These are phyloP conservation scores for Xiphophorus couchianus DNA, from an alignment of 2,113 vertebrate genomes.

Conservation along the genomic window DNA sequence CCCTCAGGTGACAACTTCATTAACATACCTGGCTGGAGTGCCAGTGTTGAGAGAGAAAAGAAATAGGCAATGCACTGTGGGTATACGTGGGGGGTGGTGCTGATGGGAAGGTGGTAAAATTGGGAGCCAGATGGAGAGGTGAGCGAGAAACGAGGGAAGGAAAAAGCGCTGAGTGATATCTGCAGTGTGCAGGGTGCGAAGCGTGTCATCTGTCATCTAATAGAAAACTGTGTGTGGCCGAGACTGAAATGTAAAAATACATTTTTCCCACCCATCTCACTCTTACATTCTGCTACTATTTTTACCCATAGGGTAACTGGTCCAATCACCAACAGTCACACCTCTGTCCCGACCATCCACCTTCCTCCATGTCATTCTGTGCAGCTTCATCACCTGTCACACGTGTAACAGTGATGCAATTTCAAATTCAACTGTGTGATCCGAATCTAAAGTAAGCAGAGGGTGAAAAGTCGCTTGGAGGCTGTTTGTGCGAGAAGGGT, in stretches of 20 bases:
- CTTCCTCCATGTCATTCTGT: slow-evolving; percentile 10
- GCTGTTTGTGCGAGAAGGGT: slow-evolving; percentile 9
- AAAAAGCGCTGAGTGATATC: slow-evolving; percentile 67
- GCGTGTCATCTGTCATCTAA: slow-evolving; percentile 72
- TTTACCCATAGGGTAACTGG: slow-evolving; percentile 29
- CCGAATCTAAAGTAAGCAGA: slow-evolving; percentile 37
- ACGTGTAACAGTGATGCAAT: slow-evolving; percentile 31
- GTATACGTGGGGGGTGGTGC: slow-evolving; percentile 1
- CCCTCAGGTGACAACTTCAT: slow-evolving; percentile 49
- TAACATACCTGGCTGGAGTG: slow-evolving; percentile 62
- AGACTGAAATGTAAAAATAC: slow-evolving; percentile 48
- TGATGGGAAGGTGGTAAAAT: slow-evolving; percentile 26
- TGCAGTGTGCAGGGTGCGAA: slow-evolving; percentile 68
- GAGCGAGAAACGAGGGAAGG: slow-evolving; percentile 24
- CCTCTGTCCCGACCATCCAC: slow-evolving; percentile 5
- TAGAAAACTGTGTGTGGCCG: slow-evolving; percentile 55
- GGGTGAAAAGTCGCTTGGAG: slow-evolving; percentile 26
- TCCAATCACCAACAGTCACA: slow-evolving; percentile 34
- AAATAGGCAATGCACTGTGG: slow-evolving; percentile 33
- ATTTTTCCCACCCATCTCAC: slow-evolving; percentile 25
- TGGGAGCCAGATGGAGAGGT: slow-evolving; percentile 59
- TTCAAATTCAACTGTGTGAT: slow-evolving; percentile 27
- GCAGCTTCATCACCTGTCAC: slow-evolving; percentile 34
- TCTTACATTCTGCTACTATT: slow-evolving; percentile 23
- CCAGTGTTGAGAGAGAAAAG: slow-evolving; percentile 18